Percentiles rank a stretch among this genome's conserved stretches.
Conservation (phyloP, 2,888 invertebrate species). For the Hecatera dysodea region DNA sequence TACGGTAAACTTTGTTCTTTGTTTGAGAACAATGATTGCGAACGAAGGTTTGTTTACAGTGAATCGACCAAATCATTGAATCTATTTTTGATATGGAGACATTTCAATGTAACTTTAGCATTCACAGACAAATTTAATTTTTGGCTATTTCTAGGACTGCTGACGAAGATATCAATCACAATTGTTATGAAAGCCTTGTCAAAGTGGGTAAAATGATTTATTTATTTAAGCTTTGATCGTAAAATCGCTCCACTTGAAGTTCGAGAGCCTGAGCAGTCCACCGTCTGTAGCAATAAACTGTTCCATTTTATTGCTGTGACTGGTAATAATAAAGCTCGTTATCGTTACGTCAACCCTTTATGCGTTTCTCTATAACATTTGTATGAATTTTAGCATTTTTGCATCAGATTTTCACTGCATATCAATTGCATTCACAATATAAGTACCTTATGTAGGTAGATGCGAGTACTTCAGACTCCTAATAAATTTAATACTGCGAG, state of each 20-base stretch:
- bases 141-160: slow-evolving; percentile 49
- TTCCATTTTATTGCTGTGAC: slow-evolving; percentile 80
- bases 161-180: slow-evolving; percentile 63
- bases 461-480: slow-evolving; percentile 23
- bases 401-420: slow-evolving; percentile 42
- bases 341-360: slow-evolving; percentile 75
- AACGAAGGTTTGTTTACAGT: slow-evolving; percentile 62
- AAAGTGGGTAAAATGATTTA: slow-evolving; percentile 79
- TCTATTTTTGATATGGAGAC: slow-evolving; percentile 50
- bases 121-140: slow-evolving; percentile 47
- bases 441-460: slow-evolving; percentile 32
- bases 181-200: slow-evolving; percentile 68
- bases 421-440: slow-evolving; percentile 46
- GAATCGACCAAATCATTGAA: slow-evolving; percentile 53
- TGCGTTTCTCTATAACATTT: slow-evolving; percentile 36
- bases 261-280: slow-evolving; percentile 74
- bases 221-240: slow-evolving; percentile 77
- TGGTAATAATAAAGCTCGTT: slow-evolving; percentile 73
- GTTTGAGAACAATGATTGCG: slow-evolving; percentile 70
- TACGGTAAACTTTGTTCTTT: slow-evolving; percentile 75
- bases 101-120: slow-evolving; percentile 47
- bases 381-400: slow-evolving; percentile 23
- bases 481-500: slow-evolving; percentile 67
- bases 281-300: slow-evolving; percentile 80
- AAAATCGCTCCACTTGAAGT: slow-evolving; percentile 79